A percentile compares a stretch with the other conserved stretches of the same genome.
Conservation (phyloP, 2,888 invertebrate species). For the Tortricodes alternella region DNA sequence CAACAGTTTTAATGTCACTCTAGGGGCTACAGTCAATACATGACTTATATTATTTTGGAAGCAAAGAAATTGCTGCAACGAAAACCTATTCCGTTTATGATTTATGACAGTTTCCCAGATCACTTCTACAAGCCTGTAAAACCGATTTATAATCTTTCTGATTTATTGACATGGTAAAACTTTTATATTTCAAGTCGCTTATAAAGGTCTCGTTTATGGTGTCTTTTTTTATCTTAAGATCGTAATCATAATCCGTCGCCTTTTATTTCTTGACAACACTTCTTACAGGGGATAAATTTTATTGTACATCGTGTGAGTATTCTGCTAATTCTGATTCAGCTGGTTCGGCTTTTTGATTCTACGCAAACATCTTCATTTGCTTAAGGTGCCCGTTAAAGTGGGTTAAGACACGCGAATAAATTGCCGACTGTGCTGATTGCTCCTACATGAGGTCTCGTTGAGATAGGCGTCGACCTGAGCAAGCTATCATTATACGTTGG, state of each 20-base stretch:
- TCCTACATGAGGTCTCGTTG: slow-evolving; percentile 61
- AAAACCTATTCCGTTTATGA: slow-evolving; percentile 66
- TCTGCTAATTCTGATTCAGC: slow-evolving; percentile 29
- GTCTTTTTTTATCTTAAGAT: slow-evolving; percentile 32
- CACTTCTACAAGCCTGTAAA: slow-evolving; percentile 67
- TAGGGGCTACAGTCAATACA: slow-evolving; percentile 42
- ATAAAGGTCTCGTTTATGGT: slow-evolving; percentile 42
- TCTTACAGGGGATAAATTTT: not conserved
- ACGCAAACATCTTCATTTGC: slow-evolving; percentile 47
- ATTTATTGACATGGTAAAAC: slow-evolving; percentile 71
- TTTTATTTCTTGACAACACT: slow-evolving; percentile 3
- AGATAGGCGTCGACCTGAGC: slow-evolving; percentile 55
- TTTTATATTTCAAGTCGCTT: slow-evolving; percentile 52
- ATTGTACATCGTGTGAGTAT: not conserved
- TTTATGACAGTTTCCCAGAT: slow-evolving; percentile 65
- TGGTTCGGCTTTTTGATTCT: slow-evolving; percentile 30
- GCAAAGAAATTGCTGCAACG: slow-evolving; percentile 26
- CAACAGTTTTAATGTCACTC: slow-evolving; percentile 45
- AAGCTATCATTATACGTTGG: slow-evolving; percentile 76
- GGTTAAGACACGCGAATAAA: slow-evolving; percentile 63
- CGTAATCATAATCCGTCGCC: slow-evolving; percentile 27
- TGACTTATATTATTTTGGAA: slow-evolving; percentile 9
- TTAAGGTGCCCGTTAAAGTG: slow-evolving; percentile 34
- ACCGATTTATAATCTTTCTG: slow-evolving; percentile 72
- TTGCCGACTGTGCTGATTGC: slow-evolving; percentile 66